Conservation (phyloP, 1,140 invertebrate species). For the Bombus difficillimus region DNA sequence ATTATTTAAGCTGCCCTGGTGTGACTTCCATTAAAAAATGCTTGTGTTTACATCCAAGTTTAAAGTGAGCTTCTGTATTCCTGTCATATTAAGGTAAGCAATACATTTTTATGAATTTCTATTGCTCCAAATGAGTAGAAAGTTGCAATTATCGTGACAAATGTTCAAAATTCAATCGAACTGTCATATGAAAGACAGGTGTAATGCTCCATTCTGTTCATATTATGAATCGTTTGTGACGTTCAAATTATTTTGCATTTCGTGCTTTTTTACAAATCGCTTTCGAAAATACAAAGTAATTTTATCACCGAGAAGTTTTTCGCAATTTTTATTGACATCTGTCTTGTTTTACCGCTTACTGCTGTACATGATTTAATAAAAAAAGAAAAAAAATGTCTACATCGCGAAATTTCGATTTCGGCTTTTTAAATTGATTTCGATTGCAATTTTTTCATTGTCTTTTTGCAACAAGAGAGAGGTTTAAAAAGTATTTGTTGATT, state of each 20-base stretch:
- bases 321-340: not conserved
- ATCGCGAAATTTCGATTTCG: not conserved
- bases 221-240: conserved; percentile 48
- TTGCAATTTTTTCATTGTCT: not conserved
- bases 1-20: conserved; percentile 73
- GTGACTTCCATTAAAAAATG: conserved; percentile 77
- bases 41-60: conserved; percentile 82
- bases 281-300: not conserved
- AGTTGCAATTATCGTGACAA: not conserved
- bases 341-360: not conserved
- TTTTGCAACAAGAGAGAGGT: not conserved
- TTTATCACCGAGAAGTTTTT: not conserved
- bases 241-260: conserved; percentile 37
- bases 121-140: not conserved
- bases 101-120: conserved; percentile 55
- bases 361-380: conserved; percentile 55
- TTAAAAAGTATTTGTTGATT: conserved; percentile 49
- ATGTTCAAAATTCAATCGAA: not conserved
- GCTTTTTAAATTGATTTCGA: not conserved
- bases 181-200: not conserved
- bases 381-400: conserved; percentile 40
- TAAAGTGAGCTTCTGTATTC: conserved; percentile 77
- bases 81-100: conserved; percentile 82
- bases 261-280: conserved; percentile 27
- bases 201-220: conserved; percentile 15